Evolutionary conservation across 2,888 invertebrate genomes (phyloP).

Genomic region (Caenorhabditis uteleia): DNA sequence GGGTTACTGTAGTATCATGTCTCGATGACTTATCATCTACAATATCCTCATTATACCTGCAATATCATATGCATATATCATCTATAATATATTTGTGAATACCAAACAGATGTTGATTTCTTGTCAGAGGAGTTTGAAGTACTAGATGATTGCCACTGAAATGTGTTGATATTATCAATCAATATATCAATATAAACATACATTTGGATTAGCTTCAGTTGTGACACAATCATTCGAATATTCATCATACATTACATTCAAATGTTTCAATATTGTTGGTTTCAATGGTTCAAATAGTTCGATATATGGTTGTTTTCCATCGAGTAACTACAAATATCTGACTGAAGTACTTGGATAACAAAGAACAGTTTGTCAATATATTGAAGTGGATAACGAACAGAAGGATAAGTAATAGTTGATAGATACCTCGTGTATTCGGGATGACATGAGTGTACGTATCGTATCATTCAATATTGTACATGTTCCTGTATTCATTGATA

Average conservation of each 20-base stretch:
- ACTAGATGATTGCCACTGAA: not conserved
- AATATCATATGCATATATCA: not conserved
- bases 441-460: conserved; percentile 8
- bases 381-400: conserved; percentile 3
- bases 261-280: conserved; percentile 5
- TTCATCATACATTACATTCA: not conserved
- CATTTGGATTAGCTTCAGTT: not conserved
- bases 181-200: not conserved
- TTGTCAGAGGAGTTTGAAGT: not conserved
- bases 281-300: conserved; percentile 33
- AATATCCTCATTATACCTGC: conserved; percentile 34
- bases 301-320: conserved; percentile 31
- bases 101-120: not conserved
- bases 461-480: conserved; percentile 18
- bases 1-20: conserved; percentile 28
- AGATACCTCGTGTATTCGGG: conserved; percentile 31
- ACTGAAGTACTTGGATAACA: not conserved
- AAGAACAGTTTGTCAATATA: not conserved
- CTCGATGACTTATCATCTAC: conserved; percentile 17
- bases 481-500: conserved; percentile 26
- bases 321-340: conserved; percentile 17
- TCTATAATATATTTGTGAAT: not conserved
- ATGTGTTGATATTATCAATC: not conserved
- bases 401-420: conserved; percentile 3
- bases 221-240: not conserved